phyloP scores from a whole-genome alignment of 2,113 vertebrate genomes.

The Lepisosteus oculatus region DNA sequence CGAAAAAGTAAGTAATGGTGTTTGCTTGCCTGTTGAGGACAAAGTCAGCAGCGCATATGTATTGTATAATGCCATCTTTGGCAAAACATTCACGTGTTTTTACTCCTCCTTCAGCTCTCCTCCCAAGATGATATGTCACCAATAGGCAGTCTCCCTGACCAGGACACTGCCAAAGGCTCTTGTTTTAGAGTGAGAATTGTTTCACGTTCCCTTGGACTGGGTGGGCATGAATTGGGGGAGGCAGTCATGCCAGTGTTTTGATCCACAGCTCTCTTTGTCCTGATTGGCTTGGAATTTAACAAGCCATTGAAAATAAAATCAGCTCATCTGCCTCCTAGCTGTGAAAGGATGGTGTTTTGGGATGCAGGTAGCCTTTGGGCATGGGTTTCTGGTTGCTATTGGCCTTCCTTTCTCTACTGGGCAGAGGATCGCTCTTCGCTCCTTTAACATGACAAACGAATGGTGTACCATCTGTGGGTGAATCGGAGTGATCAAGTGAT shows the following conservation, averaged over 20 bases:
- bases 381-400: not conserved
- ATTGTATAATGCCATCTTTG: too few relatives aligned
- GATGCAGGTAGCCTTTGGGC: not conserved
- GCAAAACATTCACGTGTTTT: not conserved
- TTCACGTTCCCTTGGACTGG: not conserved
- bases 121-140: conserved; percentile 38
- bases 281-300: not conserved
- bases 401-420: not conserved
- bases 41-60: not conserved
- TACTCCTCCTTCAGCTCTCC: conserved; percentile 50
- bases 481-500: too few relatives aligned
- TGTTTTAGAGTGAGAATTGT: conserved; percentile 59
- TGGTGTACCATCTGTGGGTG: too few relatives aligned
- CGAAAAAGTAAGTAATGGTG: conserved; percentile 76
- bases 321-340: not conserved
- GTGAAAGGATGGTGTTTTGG: not conserved
- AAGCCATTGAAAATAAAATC: not conserved
- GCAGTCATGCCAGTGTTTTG: too few relatives aligned
- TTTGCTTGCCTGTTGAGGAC: not conserved
- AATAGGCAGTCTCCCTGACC: conserved; percentile 36
- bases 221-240: not conserved
- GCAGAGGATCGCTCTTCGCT: not conserved
- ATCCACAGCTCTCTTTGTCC: not conserved
- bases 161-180: conserved; percentile 44
- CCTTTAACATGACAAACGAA: not conserved